Conservation (phyloP, 2,113 vertebrate species). For the Platysteira castanea region DNA sequence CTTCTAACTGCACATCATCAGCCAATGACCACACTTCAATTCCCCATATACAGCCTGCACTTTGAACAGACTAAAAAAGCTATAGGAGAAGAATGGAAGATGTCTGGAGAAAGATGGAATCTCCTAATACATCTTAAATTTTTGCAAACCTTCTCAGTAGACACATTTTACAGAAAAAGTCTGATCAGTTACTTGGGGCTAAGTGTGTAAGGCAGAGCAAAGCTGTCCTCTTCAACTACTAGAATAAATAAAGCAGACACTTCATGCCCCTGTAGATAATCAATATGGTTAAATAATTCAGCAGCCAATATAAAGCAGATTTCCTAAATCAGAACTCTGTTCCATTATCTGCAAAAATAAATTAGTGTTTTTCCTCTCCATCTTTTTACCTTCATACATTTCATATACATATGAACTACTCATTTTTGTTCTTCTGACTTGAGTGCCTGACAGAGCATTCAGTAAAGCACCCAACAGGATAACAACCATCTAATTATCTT, state of each 20-base stretch:
- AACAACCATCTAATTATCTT: neutral
- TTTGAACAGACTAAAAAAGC: neutral
- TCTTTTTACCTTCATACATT: neutral
- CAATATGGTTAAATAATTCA: neutral
- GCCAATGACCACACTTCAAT: neutral
- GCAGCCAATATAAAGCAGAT: neutral
- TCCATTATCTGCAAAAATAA: neutral
- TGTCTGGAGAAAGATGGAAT: neutral
- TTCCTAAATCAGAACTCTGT: neutral
- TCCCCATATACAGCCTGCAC: neutral
- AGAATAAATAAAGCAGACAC: neutral
- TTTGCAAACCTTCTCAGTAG: neutral
- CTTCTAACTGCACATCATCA: neutral
- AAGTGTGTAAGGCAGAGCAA: neutral
- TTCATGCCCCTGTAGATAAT: neutral
- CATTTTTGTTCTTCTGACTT: neutral
- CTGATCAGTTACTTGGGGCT: neutral
- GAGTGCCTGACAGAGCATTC: neutral
- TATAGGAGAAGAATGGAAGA: neutral
- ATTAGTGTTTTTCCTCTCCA: neutral
- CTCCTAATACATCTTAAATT: neutral
- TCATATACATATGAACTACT: neutral
- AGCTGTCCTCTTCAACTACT: neutral
- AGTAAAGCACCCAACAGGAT: neutral
- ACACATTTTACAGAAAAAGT: neutral